Base-by-base conservation (phyloP, 2,113 vertebrate species). In the Pseudopipra pipra region DNA sequence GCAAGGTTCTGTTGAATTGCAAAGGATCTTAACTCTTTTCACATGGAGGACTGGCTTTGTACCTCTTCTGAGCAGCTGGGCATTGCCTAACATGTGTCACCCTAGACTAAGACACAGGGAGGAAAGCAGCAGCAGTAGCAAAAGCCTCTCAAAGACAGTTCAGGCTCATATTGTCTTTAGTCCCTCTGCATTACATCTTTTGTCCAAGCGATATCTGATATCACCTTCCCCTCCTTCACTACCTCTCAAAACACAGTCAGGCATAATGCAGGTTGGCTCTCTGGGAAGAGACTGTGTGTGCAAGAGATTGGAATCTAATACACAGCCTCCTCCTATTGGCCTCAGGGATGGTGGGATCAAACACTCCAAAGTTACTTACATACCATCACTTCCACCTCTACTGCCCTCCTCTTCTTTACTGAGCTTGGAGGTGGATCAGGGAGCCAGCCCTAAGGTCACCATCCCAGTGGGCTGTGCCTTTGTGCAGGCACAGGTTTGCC, bases 381-480 rank as follows among this genome's bases (percentile, higher is more conserved):
- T 20, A 80, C 11, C 72, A 78, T 78, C 66, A 66, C 63, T 84
- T 73, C 77, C 77, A 86, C 59, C 82, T 70, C 37, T 85, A 21
- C 39, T 54, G 54, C 77, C 87, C 87, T 65, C 68, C 55, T 93
- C 70, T 76, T 71, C 63, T 81, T 76, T 75, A 35, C 58, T 74
- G 51, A 1, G 1, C 78, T 77, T 52, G 43, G 56, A 79, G 86
- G 67, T 71, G 86, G 88, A 47, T 85, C 58, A 92, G 88, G 71
- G 86, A 81, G 67, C 71, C 94, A 96, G 84, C 85, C 85, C 81
- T 90, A 78, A 46, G 68, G 62, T 92, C 91, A 82, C 76, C 85
- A 74, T 77, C 79, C 63, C 7, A 8, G 52, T 3, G 2, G 75
- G 59, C 67, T 81, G 66, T 1, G 21, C 58, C 71, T 80, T 62